Evolutionary conservation across 2,113 vertebrate species (phyloP), one percentile per base, ranked within the genome.

Genomic region (Symphodus melops): DNA sequence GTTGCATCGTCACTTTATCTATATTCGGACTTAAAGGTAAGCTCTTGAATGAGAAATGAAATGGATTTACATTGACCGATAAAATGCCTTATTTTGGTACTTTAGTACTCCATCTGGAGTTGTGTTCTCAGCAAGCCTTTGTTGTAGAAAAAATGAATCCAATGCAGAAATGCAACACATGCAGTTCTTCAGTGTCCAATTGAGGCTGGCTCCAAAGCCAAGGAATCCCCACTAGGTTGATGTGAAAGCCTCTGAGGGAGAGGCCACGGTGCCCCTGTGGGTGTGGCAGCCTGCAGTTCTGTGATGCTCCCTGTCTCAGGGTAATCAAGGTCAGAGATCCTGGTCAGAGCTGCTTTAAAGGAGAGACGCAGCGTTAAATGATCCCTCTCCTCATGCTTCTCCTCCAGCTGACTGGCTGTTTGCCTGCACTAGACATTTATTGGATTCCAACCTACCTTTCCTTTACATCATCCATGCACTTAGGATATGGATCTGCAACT

Each of bases 311-410:
- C 64, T 53, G 20, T 72, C 3, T 25, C 36, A 9, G 55, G 48
- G 59, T 57, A 65, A 85, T 76, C 84, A 87, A 86, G 81, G 81
- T 90, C 84, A 84, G 75, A 10, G 54, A 56, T 75, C 41, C 58
- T 88, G 75, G 66, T 67, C 13, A 59, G 68, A 79, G 61, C 16
- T 33, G 49, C 77, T 85, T 65, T 63, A 72, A 73, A 83, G 51
- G 6, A 75, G 61, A 70, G 69, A 77, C 17, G 1, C 78, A 67
- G 78, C 33, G 41, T 86, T 89, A 90, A 80, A 58, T 51, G 82
- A 92, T 90, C 81, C 84, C 60, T 46, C 3, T 64, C 81, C 56
- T 21, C 5, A 0, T 28, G 70, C 52, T 39, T 48, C 49, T 37
- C 60, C 11, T 77, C 39, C 23, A 65, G 36, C 48, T 52, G 25